phyloP scores from a whole-genome alignment of 2,113 vertebrate species.

The Siniperca chuatsi region DNA sequence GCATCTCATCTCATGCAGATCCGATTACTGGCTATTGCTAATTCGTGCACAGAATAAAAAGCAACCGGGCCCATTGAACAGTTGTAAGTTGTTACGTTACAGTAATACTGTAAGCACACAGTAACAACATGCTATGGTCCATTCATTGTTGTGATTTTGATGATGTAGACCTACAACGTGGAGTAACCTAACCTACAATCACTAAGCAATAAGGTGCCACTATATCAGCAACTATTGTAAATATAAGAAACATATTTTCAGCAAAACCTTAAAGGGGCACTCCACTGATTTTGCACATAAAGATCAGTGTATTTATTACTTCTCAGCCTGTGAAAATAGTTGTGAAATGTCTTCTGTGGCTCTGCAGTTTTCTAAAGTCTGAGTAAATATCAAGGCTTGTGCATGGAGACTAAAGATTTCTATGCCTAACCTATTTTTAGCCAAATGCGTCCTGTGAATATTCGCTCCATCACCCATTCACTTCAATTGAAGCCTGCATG shows the following conservation, averaged over 20 bases:
- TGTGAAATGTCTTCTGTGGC: neutral
- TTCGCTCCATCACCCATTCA: neutral
- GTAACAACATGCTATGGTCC: conserved; percentile 33
- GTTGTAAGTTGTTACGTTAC: neutral
- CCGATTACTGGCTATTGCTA: neutral
- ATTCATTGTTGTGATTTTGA: conserved; percentile 4
- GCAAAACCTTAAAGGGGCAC: neutral
- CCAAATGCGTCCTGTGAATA: neutral
- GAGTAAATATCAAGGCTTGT: neutral
- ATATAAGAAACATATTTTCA: neutral
- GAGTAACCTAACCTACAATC: neutral
- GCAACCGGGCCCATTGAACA: neutral
- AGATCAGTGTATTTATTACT: neutral
- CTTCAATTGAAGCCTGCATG: neutral
- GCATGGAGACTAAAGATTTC: neutral
- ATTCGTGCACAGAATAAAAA: neutral
- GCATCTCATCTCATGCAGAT: neutral
- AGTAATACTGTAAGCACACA: neutral
- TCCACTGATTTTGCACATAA: neutral
- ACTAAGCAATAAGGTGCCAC: neutral
- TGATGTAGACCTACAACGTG: neutral
- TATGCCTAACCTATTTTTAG: neutral
- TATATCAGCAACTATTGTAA: neutral
- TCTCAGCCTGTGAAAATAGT: neutral
- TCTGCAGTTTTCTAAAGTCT: neutral